Evolutionary conservation across 2,888 invertebrate genomes (phyloP).

Genomic region (Julus scandinavius): DNA sequence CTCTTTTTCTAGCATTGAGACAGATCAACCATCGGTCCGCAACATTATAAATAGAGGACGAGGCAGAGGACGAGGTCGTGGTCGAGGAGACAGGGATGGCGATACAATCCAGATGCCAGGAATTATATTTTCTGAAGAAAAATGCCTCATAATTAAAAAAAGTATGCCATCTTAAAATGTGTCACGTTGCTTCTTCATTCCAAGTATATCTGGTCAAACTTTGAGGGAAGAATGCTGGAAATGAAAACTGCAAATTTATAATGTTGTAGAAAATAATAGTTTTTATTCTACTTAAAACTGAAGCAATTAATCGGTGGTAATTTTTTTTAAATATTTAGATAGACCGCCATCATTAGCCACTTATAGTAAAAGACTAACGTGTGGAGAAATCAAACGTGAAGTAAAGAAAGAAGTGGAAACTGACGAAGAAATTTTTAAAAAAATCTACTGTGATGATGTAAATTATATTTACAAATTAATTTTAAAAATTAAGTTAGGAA

Average conservation of each 20-base stretch:
- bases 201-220: no score
- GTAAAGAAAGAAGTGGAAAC: not conserved
- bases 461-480: not conserved
- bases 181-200: no score
- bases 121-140: not conserved
- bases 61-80: constrained; percentile 48
- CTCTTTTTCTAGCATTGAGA: not conserved
- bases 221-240: no score
- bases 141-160: not conserved
- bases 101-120: constrained; percentile 31
- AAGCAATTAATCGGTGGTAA: not conserved
- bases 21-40: not conserved
- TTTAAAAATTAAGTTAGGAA: not conserved
- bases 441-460: constrained; percentile 16
- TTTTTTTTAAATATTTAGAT: not conserved
- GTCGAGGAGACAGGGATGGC: constrained; percentile 23
- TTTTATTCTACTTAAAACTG: no score
- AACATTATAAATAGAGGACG: constrained; percentile 45
- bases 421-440: not conserved
- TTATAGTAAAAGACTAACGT: constrained; percentile 7
- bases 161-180: not conserved
- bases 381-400: constrained; percentile 37
- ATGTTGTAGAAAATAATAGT: no score
- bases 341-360: not conserved
- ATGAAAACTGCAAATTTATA: no score